Evolutionary conservation across 2,888 invertebrate genomes (phyloP).

Genomic region (Agrenia bidenticulata): DNA sequence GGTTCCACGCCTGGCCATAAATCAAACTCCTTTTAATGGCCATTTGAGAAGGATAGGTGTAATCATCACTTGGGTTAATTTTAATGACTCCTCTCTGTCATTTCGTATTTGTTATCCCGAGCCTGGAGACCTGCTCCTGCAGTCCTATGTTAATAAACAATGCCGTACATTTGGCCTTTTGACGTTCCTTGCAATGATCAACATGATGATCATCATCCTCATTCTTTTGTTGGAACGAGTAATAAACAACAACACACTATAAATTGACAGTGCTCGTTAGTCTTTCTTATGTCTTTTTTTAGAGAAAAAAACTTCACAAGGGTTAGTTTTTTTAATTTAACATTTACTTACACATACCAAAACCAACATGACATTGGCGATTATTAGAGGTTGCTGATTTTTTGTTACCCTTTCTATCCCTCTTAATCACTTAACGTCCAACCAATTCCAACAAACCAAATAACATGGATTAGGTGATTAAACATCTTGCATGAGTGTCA

Average conservation of each 20-base stretch:
- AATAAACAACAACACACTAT: slow-evolving; percentile 18
- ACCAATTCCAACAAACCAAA: too few relatives aligned
- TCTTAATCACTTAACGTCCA: too few relatives aligned
- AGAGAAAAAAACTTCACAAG: background rate
- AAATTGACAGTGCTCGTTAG: slow-evolving; percentile 23
- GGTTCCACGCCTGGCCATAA: slow-evolving; percentile 41
- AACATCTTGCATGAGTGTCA: too few relatives aligned
- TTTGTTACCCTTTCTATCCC: too few relatives aligned
- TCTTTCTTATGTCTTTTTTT: slow-evolving; percentile 11
- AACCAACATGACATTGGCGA: background rate
- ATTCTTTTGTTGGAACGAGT: slow-evolving; percentile 11
- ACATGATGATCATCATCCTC: too few relatives aligned
- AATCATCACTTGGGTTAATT: slow-evolving; percentile 38
- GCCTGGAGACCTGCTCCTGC: too few relatives aligned
- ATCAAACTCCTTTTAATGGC: slow-evolving; percentile 44
- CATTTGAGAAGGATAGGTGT: slow-evolving; percentile 30
- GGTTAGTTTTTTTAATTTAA: background rate
- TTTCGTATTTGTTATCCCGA: slow-evolving; percentile 16
- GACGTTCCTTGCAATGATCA: too few relatives aligned
- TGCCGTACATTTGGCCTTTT: too few relatives aligned
- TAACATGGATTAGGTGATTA: too few relatives aligned
- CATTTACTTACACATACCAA: background rate
- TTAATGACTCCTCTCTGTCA: slow-evolving; percentile 27
- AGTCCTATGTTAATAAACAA: too few relatives aligned
- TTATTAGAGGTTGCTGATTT: background rate